A percentile compares a stretch with the other conserved stretches of the same genome.
Conservation (phyloP, 2,888 invertebrate species). For the Tolmerus cingulatus region DNA sequence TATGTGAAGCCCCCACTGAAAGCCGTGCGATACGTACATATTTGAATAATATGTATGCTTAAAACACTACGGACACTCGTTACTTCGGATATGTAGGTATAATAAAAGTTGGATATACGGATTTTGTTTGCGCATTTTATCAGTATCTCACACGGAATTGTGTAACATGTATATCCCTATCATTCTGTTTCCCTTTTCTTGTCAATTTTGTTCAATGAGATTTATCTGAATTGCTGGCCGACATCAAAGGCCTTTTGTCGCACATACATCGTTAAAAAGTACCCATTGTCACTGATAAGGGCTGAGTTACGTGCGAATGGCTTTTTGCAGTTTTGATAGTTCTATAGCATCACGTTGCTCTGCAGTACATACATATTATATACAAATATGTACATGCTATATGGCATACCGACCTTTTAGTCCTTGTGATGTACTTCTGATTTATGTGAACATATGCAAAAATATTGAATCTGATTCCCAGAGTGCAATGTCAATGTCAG, state of each 20-base stretch:
- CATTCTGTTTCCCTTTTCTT: not conserved
- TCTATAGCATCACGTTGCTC: slow-evolving; percentile 37
- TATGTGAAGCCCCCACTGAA: not conserved
- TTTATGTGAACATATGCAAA: not conserved
- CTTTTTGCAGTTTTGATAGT: not conserved
- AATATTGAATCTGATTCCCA: not conserved
- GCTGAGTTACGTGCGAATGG: not conserved
- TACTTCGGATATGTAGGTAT: not conserved
- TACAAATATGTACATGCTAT: not conserved
- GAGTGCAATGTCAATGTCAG: not conserved
- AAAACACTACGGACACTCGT: not conserved
- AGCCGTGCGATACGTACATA: not conserved
- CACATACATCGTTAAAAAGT: not conserved
- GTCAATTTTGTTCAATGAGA: not conserved
- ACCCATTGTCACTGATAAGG: not conserved
- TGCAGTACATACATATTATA: not conserved
- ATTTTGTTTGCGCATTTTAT: not conserved
- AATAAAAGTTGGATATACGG: not conserved
- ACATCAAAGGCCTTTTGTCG: not conserved
- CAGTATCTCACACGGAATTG: not conserved
- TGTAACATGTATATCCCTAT: not conserved
- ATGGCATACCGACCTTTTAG: not conserved
- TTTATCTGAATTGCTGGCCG: not conserved
- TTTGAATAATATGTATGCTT: not conserved
- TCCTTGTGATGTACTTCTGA: not conserved